Evolutionary conservation across 2,797 vertebrate genomes (phyloP), one percentile per base, ranked within the genome.

Genomic region (Chromis chromis): DNA sequence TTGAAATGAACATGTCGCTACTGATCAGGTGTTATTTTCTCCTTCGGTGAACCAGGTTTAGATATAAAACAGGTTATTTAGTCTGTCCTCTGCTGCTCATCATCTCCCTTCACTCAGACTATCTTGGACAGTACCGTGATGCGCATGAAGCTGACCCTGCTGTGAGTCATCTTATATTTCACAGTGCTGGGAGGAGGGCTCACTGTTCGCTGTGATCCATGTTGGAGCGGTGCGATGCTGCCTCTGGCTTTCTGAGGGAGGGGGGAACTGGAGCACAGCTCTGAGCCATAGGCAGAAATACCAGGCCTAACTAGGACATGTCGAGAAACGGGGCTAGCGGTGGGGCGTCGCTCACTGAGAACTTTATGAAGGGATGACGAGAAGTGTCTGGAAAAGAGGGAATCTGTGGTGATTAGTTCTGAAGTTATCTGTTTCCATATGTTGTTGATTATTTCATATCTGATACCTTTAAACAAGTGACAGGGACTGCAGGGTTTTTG

Each of bases 301-400:
- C 88, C 84, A 86, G 85, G 79, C 79, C 80, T 92, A 90, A 91
- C 74, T 93, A 91, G 91, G 92, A 88, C 88, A 92, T 85, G 88
- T 78, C 21, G 63, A 83, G 86, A 87, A 89, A 84, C 11, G 53
- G 81, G 83, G 82, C 78, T 83, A 74, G 68, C 66, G 76, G 64
- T 59, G 61, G 77, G 83, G 46, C 74, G 64, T 66, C 73, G 56
- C 75, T 74, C 16, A 1, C 54, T 46, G 55, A 79, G 24, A 78
- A 74, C 70, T 86, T 76, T 70, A 55, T 22, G 61, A 52, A 73
- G 69, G 24, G 40, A 82, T 63, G 66, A 78, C 52, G 48, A 74
- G 28, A 78, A 82, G 70, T 64, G 65, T 74, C 59, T 46, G 74
- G 24, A 46, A 74, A 44, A 78, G 56, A 59, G 50, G 65, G 70